A percentile compares a stretch with the other conserved stretches of the same genome.
These are phyloP conservation scores for Seriola quinqueradiata DNA, from an alignment of 2,113 vertebrate genomes.

Conservation along the genomic window DNA sequence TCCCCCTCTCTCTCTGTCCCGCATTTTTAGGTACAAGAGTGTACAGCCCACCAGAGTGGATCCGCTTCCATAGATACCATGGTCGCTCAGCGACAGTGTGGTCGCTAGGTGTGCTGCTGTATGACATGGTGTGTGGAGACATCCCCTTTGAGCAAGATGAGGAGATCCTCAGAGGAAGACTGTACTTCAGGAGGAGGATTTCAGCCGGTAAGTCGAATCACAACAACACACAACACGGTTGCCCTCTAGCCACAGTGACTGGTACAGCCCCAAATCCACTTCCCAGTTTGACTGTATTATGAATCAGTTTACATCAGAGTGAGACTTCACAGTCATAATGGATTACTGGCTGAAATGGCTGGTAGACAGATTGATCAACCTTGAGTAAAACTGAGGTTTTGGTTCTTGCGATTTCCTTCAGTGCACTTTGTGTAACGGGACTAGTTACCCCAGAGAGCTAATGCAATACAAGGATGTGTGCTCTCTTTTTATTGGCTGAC, in stretches of 20 bases:
- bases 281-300: neutral
- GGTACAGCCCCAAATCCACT: constrained; percentile 35
- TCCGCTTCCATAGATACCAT: constrained; percentile 96
- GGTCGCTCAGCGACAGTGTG: constrained; percentile 96
- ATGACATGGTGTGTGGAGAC: constrained; percentile 98
- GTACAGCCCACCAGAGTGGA: constrained; percentile 98
- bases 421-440: constrained; percentile 39
- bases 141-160: constrained; percentile 98
- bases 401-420: constrained; percentile 5
- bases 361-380: constrained; percentile 2
- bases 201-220: constrained; percentile 88
- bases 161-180: constrained; percentile 92
- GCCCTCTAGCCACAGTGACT: constrained; percentile 64
- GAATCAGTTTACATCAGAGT: constrained; percentile 22
- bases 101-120: constrained; percentile 96
- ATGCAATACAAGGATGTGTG: constrained; percentile 23
- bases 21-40: constrained; percentile 90
- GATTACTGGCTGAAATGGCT: constrained; percentile 16
- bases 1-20: neutral
- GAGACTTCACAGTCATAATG: constrained; percentile 1
- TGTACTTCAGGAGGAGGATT: constrained; percentile 94
- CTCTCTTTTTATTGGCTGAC: constrained; percentile 16
- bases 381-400: neutral
- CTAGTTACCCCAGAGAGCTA: neutral
- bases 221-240: constrained; percentile 35